These are phyloP conservation scores for Cryptotis parvus DNA, from an alignment of 2,113 vertebrate genomes.

Conservation along the genomic window DNA sequence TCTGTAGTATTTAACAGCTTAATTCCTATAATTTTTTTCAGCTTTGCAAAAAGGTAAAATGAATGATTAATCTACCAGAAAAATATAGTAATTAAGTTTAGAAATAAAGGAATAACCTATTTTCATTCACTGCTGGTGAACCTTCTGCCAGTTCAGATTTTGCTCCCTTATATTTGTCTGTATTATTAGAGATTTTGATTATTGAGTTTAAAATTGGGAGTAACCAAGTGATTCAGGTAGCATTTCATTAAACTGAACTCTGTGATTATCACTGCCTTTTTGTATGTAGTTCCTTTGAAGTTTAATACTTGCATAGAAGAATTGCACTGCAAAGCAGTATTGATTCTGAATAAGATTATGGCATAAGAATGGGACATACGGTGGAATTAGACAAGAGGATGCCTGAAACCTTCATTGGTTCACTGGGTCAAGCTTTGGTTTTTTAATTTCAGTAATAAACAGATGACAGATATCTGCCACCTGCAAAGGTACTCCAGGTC, in stretches of 20 bases:
- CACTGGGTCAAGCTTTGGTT: background rate
- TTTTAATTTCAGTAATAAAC: background rate
- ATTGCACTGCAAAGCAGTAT: background rate
- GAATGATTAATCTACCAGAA: background rate
- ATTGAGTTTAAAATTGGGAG: background rate
- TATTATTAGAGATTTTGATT: background rate
- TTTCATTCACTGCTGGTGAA: background rate
- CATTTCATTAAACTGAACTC: background rate
- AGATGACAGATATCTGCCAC: no score
- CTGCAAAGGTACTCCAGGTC: no score
- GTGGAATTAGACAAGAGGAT: background rate
- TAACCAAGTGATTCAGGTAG: background rate
- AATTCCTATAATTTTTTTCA: no score
- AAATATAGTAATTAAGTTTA: background rate
- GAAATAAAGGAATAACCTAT: no score
- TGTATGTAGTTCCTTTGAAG: background rate
- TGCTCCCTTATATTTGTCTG: background rate
- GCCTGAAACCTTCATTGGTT: background rate
- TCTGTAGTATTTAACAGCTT: background rate
- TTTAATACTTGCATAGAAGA: background rate
- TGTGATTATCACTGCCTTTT: background rate
- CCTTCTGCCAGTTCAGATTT: background rate
- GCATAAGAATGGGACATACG: background rate
- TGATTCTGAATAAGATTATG: no score
- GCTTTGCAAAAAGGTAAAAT: constrained; percentile 34